These are phyloP conservation scores for Hucho hucho DNA, from an alignment of 2,113 vertebrate species.

Conservation along the genomic window DNA sequence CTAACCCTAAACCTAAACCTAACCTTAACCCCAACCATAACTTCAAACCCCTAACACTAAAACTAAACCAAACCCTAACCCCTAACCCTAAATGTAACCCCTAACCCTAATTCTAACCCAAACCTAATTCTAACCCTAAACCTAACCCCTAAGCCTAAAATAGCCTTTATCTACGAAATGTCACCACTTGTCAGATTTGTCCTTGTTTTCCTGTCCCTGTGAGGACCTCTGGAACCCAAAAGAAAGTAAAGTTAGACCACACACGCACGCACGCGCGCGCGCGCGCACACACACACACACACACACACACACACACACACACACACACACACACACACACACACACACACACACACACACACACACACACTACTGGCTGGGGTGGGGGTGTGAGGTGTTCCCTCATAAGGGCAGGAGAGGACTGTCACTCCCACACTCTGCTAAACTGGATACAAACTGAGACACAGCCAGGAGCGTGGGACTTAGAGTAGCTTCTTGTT, in stretches of 20 bases:
- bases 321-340: background rate
- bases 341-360: background rate
- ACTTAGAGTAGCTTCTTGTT: background rate
- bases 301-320: background rate
- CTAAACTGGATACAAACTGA: conserved; percentile 2
- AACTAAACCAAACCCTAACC: too few species aligned
- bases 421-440: conserved; percentile 43
- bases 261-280: too few species aligned
- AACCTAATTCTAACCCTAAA: too few species aligned
- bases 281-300: too few species aligned
- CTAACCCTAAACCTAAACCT: too few species aligned
- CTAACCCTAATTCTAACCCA: too few species aligned
- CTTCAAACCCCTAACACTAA: too few species aligned
- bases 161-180: too few species aligned
- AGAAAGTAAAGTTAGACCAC: too few species aligned
- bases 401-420: conserved; percentile 29
- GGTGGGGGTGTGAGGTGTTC: conserved; percentile 5
- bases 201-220: background rate
- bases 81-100: too few species aligned
- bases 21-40: too few species aligned
- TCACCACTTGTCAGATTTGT: background rate
- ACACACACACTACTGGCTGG: background rate
- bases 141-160: too few species aligned
- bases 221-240: background rate
- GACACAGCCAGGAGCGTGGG: conserved; percentile 1